Evolutionary conservation across 2,888 invertebrate genomes (phyloP), one percentile per base, ranked within the genome.

Genomic region (Sphaerophoria taeniata): DNA sequence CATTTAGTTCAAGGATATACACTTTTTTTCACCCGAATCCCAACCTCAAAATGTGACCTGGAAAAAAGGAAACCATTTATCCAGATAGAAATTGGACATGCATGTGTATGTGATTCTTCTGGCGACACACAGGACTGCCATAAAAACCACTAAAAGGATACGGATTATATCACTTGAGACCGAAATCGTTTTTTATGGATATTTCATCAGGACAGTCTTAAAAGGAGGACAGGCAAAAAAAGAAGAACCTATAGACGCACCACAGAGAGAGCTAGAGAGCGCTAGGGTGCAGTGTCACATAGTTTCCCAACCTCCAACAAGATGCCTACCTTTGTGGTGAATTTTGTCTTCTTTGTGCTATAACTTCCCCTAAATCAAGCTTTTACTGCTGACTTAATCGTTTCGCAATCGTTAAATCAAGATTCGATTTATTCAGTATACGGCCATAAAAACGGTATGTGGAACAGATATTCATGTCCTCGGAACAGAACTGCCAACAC

Each of bases 301-400:
- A 36, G 7, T 36, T 2, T 12, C 6, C 6, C 39, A 43, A n/a
- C 36, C 4, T 9, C 24, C 36, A 16, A 6, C 4, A 53, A 63
- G 70, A 51, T 73, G 56, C 51, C 70, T 65, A 83, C 56, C 58
- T 75, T 47, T 43, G 45, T 60, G 56, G 16, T 1, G 24, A 24
- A 58, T 79, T 79, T 83, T 67, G 56, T 56, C 78, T 74, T 53
- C 67, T 53, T 47, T 16, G 31, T 77, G 63, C 78, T 83, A 81
- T 85, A 65, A 67, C 81, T 73, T 47, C 69, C 85, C 69, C 81
- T 81, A 85, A 85, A 85, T 85, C 85, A 85, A 80, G 73, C 81
- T 81, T 77, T 85, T 81, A 85, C 81, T 85, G 85, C 85, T 85
- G 81, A 85, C 81, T 85, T 85, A 85, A 85, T 85, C 85, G 81